Evolutionary conservation across 2,888 invertebrate species (phyloP), one percentile per base, ranked within the genome.

Genomic region (Torymus aiolomorphi): DNA sequence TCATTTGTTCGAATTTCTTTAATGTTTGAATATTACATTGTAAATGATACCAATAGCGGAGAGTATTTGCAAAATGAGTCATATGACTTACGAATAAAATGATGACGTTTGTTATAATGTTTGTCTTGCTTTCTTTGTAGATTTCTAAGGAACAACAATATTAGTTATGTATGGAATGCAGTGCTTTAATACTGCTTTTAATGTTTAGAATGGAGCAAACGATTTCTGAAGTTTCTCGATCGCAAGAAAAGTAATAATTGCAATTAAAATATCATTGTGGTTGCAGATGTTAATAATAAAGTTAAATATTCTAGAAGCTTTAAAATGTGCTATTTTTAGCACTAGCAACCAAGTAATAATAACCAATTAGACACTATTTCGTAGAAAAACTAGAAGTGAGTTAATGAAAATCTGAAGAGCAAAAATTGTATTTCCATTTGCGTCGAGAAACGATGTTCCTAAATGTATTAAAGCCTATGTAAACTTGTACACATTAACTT

Each of bases 381-480:
- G 10, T 67, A 78, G 20, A 14, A 31, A 20, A 24, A 67, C n/a
- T 49, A 69, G 56, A 10, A 24, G 5, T 24, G 31, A 12, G 11
- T 73, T 69, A 51, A 1, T 16, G 51, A 72, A 61, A 71, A 59
- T 54, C 13, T 14, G 49, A 74, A 20, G 14, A 66, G 20, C 4
- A 31, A 67, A 62, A n/a, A 63, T 51, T 52, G 18, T 65, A 62
- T 52, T 76, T 72, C 20, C 11, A 49, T 57, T 72, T 72, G 59
- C 62, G 62, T 76, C 66, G 80, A 80, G 71, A 76, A 80, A 67
- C 20, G 54, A 65, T 61, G 71, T 76, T 80, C 71, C 71, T 76
- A 69, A 69, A 76, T 76, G 80, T 80, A 76, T 80, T 80, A 80
- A 76, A 80, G 72, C 52, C 51, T 76, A 76, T 72, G 76, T 80